A percentile compares a stretch with the other conserved stretches of the same genome.
phyloP scores from a whole-genome alignment of 2,113 vertebrate genomes.

The Leptobrachium ailaonicum region DNA sequence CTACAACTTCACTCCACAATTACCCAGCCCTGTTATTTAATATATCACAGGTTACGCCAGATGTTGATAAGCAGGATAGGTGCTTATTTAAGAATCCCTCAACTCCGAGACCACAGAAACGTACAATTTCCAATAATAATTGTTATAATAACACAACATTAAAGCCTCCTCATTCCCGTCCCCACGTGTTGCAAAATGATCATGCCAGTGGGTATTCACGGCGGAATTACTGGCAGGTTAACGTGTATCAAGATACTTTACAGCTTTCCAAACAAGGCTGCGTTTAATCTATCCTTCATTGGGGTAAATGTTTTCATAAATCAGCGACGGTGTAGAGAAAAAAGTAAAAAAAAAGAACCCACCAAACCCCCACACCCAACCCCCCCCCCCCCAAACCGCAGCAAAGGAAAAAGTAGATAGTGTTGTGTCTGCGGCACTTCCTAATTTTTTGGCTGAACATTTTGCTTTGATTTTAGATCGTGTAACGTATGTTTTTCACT shows the following conservation, averaged over 20 bases:
- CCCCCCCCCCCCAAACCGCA: constrained; percentile 37
- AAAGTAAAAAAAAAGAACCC: constrained; percentile 24
- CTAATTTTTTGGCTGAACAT: constrained; percentile 44
- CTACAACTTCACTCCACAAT: background rate
- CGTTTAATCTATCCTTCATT: constrained; percentile 54
- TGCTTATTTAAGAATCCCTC: background rate
- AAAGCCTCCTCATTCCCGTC: background rate
- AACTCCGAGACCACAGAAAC: background rate
- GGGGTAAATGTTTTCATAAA: constrained; percentile 26
- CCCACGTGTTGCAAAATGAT: background rate
- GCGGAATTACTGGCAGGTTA: constrained; percentile 16
- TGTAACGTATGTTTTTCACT: constrained; percentile 51
- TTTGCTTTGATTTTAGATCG: constrained; percentile 31
- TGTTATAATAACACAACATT: background rate
- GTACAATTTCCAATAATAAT: constrained; percentile 8
- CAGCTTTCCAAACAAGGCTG: constrained; percentile 56
- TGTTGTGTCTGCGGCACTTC: constrained; percentile 47
- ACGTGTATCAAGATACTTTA: constrained; percentile 30
- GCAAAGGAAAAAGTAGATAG: constrained; percentile 24
- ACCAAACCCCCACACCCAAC: too few relatives aligned
- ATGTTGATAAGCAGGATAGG: background rate
- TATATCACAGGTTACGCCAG: background rate
- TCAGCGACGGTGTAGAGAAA: constrained; percentile 53
- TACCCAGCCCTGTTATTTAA: background rate
- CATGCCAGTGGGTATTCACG: background rate